Evolutionary conservation across 2,888 invertebrate genomes (phyloP), one percentile per base, ranked within the genome.

Genomic region (Eristalis intricaria): DNA sequence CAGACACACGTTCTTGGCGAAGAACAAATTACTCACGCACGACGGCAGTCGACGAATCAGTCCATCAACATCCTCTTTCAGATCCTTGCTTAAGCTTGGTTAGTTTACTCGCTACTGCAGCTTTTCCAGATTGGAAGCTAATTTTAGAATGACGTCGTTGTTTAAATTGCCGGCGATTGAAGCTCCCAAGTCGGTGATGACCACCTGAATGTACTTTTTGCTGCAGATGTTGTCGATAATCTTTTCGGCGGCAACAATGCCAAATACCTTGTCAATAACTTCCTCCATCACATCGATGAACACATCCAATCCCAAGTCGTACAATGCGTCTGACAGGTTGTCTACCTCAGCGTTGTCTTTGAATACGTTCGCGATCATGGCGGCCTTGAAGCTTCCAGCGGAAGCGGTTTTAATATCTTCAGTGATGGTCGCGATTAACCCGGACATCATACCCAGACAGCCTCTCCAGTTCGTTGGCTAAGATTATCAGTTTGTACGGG

Each of bases 201-300:
- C 75, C 35, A 69, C 75, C 4, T 63, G 63, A 26, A 75, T 75
- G 11, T 75, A 15, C n/a, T 58, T 75, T 8, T 63, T 69, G n/a
- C 64, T 69, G 58, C 74, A 64, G 23, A 81, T 81, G n/a, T 70
- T 75, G 5, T 81, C 81, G 0, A 81, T 22, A 22, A 81, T 75
- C 19, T 56, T 29, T 0, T 26, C 63, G 15, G 74, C 69, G 4
- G 68, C 43, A 8, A 75, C 69, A 19, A 75, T 56, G 4, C 81
- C 74, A 32, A 75, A 81, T 1, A 69, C 74, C 50, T 73, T 29
- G 5, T 81, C 81, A 0, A 83, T 71, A 4, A 77, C 32, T 2
- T 60, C 65, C 15, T 82, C 65, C 60, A 82, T 76, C 38, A 82
- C 82, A 5, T 65, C 76, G 63, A 71, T 66, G 7, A 76, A 76